Evolutionary conservation across 2,113 vertebrate species (phyloP), one percentile per base, ranked within the genome.

Genomic region (Fregata magnificens): DNA sequence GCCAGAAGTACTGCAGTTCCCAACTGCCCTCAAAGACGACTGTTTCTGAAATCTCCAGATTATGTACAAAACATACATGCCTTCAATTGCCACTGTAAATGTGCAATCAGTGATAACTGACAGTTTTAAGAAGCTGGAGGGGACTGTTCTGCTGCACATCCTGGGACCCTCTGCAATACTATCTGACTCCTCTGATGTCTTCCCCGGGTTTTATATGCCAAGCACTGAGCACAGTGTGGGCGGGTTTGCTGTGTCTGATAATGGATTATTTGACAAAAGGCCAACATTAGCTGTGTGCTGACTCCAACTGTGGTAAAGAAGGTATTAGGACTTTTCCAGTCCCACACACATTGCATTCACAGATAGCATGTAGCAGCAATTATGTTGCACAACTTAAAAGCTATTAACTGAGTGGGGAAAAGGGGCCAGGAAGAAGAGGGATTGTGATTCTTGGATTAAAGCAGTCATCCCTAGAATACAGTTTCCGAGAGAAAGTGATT

Each of bases 191-290:
- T 94, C 90, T 70, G 38, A 24, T 73, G 73, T 45, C 89, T 58
- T 96, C 53, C 56, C 58, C 0, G 53, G 74, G 47, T 76, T 97
- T 89, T 90, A 59, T 66, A 42, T 1, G 34, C 50, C 0, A 4
- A 82, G 82, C 74, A 11, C 63, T 8, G 67, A 92, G 88, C n/a
- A 5, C 50, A 42, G 26, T 1, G 77, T 82, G 84, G 95, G 83
- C 24, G 59, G 82, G 92, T 95, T 69, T 91, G 91, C 66, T 5
- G 4, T n/a, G 50, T 5, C 86, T 91, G 91, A 97, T 96, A 97
- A 95, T 95, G 94, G 86, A 76, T 95, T 69, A 66, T 92, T 85
- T 97, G 91, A 97, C 89, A 70, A 61, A 88, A 85, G 81, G 93
- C 95, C 96, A 96, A 38, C 59, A 11, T 36, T 5, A 72, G 90